Base-by-base conservation (phyloP, 2,888 invertebrate species). In the Drosophila histrio region DNA sequence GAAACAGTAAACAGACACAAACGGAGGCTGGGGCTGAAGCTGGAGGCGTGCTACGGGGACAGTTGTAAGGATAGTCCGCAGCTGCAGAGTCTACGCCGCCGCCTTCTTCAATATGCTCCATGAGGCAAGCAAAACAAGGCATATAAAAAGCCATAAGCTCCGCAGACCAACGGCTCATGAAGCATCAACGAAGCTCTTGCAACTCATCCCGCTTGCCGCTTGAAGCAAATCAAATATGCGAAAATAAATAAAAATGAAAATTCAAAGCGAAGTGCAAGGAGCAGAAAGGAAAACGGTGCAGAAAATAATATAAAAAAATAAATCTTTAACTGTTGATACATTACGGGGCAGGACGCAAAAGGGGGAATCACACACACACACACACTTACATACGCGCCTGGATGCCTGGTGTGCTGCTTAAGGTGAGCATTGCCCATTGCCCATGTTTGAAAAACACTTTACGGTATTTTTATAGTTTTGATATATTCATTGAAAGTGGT, bases 401-500 rank as follows among this genome's bases (percentile, higher is more conserved):
- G 43, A 7, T 52, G 22, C 34, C n/a, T 53, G 50, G 46, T 50
- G 17, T 38, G 58, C 41, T 41, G 58, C 68, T 65, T 72, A 80
- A 87, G 87, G 85, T 87, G 75, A 77, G 77, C 64, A 69, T 59
- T 72, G 77, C 26, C 56, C 64, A 61, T 65, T 72, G 75, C 30
- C 56, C 64, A 61, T 65, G 61, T 69, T 69, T 62, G 74, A 78
- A 82, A 82, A 87, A 82, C 81, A 82, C 82, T 85, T 87, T 85
- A 85, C 76, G 82, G 86, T 79, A 82, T 87, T 82, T 82, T 82
- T 82, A 82, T 82, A 82, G 82, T 87, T 87, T 82, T 82, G 86
- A 85, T 82, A 81, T 81, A 82, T 87, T 82, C 87, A 82, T 82
- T 85, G 82, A 87, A 81, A 82, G 85, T 87, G 79, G 76, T 87